phyloP scores from a whole-genome alignment of 2,797 vertebrate species.

The Rhabdomys pumilio region DNA sequence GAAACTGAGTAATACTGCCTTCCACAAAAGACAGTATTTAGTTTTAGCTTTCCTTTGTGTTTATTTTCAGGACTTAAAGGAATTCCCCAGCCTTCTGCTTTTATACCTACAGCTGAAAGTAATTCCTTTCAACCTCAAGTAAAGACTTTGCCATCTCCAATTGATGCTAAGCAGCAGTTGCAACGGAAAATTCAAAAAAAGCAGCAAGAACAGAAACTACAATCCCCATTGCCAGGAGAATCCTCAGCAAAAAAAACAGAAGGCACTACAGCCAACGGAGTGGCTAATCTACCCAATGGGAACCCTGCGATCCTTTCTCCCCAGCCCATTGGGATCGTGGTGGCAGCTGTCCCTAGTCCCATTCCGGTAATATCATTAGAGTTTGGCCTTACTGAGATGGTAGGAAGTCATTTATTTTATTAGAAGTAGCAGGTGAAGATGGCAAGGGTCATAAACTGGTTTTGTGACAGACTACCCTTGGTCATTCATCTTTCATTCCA shows the following conservation, averaged over 20 bases:
- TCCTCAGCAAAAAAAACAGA: constrained; percentile 92
- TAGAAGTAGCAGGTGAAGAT: constrained; percentile 38
- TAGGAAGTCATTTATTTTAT: constrained; percentile 43
- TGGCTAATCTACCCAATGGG: constrained; percentile 92
- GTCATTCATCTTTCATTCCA: neutral
- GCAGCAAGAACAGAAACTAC: constrained; percentile 98
- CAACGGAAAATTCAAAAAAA: constrained; percentile 99
- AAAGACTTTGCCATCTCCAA: constrained; percentile 94
- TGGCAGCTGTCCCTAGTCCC: constrained; percentile 97
- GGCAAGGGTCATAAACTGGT: constrained; percentile 15
- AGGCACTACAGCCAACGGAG: constrained; percentile 90
- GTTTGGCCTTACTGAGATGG: constrained; percentile 40
- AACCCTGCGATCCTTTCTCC: constrained; percentile 95
- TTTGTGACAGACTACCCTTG: constrained; percentile 52
- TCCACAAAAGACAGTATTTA: constrained; percentile 42
- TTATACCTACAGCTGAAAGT: constrained; percentile 95
- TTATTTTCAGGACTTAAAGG: constrained; percentile 93
- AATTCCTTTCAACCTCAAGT: constrained; percentile 96
- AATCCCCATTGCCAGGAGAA: constrained; percentile 95
- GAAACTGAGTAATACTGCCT: constrained; percentile 32
- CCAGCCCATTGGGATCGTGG: constrained; percentile 96
- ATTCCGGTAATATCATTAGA: constrained; percentile 92
- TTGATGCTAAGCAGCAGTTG: constrained; percentile 99
- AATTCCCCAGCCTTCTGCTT: constrained; percentile 94
- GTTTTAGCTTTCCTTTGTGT: constrained; percentile 65